Evolutionary conservation across 2,888 invertebrate species (phyloP).

Genomic region (Morpho achilles): DNA sequence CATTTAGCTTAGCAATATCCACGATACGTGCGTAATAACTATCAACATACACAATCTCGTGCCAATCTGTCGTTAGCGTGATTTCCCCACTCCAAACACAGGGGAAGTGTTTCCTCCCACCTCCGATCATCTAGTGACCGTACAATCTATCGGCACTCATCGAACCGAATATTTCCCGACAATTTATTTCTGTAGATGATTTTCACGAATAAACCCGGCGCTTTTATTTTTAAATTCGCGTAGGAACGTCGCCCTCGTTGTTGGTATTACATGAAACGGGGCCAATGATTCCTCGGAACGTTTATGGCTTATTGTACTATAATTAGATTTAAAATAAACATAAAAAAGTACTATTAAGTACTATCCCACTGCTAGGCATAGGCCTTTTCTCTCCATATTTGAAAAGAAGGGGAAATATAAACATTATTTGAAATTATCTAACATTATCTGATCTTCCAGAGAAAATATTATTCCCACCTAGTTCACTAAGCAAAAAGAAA

Average conservation of each 20-base stretch:
- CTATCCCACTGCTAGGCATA: too few species aligned
- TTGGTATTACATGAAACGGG: conserved; percentile 46
- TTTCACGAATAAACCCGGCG: conserved; percentile 29
- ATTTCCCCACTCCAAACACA: conserved; percentile 1
- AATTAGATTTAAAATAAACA: conserved; percentile 1
- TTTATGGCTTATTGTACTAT: conserved; percentile 35
- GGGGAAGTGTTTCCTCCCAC: neutral
- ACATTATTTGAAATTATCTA: too few species aligned
- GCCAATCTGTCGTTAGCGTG: neutral
- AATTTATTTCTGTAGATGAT: conserved; percentile 41
- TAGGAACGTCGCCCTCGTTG: conserved; percentile 35
- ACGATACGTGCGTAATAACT: too few species aligned
- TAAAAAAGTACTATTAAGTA: too few species aligned
- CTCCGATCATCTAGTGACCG: neutral
- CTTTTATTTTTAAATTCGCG: conserved; percentile 55
- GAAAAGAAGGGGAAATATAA: too few species aligned
- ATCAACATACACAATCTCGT: neutral
- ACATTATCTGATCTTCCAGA: too few species aligned
- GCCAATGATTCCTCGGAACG: conserved; percentile 46
- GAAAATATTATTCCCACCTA: too few species aligned
- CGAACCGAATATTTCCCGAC: conserved; percentile 46
- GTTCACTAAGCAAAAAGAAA: too few species aligned
- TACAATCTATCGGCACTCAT: conserved; percentile 19
- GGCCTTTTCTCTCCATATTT: too few species aligned
- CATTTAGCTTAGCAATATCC: too few species aligned